Evolutionary conservation across 1,140 invertebrate species (phyloP).

Genomic region (Sycobia sp.): DNA sequence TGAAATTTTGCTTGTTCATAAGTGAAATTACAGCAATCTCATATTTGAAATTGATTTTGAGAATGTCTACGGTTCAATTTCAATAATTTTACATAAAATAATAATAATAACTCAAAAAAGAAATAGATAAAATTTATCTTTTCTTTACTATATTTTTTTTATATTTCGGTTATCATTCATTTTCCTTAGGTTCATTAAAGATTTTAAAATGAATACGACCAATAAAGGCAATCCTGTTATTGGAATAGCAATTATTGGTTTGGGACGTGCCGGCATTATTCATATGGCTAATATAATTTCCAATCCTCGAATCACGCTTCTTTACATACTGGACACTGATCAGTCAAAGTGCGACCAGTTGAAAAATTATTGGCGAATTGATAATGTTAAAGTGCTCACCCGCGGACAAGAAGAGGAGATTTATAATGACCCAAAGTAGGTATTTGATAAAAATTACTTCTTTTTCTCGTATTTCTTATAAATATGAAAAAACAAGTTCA

Average conservation of each 20-base stretch:
- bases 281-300: slow-evolving; percentile 65
- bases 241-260: slow-evolving; percentile 65
- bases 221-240: slow-evolving; percentile 27
- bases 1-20: no score
- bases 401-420: slow-evolving; percentile 63
- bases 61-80: no score
- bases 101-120: no score
- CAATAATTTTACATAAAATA: background rate
- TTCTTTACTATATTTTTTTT: no score
- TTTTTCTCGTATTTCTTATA: no score
- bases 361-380: slow-evolving; percentile 62
- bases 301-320: slow-evolving; percentile 63
- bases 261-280: slow-evolving; percentile 67
- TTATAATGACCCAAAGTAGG: slow-evolving; percentile 65
- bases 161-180: background rate
- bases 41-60: no score
- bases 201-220: slow-evolving; percentile 36
- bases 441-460: no score
- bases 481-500: no score
- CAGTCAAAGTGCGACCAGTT: slow-evolving; percentile 58
- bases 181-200: slow-evolving; percentile 45
- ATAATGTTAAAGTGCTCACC: slow-evolving; percentile 59
- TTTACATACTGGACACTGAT: slow-evolving; percentile 68
- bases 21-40: no score
- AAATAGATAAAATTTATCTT: no score